Base-by-base conservation (phyloP, 2,888 invertebrate species). In the Melikaiella ostensackeni region DNA sequence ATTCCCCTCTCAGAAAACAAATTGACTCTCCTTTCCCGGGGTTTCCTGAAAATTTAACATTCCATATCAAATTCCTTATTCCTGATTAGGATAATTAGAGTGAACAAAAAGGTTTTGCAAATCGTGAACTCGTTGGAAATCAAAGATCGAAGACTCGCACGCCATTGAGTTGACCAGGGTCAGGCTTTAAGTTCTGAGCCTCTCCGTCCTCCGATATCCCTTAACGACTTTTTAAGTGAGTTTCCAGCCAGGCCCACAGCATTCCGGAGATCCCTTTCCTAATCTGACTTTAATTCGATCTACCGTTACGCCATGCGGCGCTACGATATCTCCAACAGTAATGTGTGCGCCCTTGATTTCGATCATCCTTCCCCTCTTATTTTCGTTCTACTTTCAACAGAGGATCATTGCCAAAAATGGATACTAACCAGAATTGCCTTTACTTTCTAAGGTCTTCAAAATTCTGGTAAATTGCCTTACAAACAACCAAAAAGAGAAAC, bases 221-320 rank as follows among this genome's bases (percentile, higher is more conserved):
- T 87, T 89, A 89, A 89, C 85, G 88, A 86, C 85, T 88, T 89
- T 89, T 88, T 89, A 89, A 89, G 88, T 89, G 87, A 85, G 81
- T 85, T 86, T 85, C 83, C 84, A 85, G 80, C 76, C 80, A 30
- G 75, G 55, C 74, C 79, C 74, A 59, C 70, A 79, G 79, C 80
- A 74, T 81, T 84, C 80, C 77, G 55, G 73, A 80, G 82, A 80
- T 79, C 78, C 75, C 76, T 79, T 79, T 81, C 79, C 86, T 88
- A 88, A 88, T 87, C 87, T 85, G 82, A 87, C 86, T 88, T 88
- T 88, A 88, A 88, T 88, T 88, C 81, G 84, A 83, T 83, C 84
- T 81, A 84, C 85, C 84, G 85, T 86, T 88, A 85, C 82, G 74
- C 78, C 81, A 70, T 70, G 30, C 33, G 50, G 50, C 70, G 70